phyloP scores from a whole-genome alignment of 2,888 invertebrate species.

The Blera fallax region DNA sequence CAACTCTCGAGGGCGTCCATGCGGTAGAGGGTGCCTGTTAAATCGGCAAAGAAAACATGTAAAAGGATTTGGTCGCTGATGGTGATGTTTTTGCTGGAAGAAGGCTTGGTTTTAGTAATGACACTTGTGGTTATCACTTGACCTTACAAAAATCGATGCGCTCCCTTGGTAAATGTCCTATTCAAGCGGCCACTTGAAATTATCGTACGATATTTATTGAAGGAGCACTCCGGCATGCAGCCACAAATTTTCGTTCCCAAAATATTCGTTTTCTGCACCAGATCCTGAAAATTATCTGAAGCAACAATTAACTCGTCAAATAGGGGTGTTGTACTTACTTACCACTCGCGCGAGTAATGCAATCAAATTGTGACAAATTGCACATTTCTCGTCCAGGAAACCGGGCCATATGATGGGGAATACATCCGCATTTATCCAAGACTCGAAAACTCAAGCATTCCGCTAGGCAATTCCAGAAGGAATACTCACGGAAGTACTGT shows the following conservation, averaged over 20 bases:
- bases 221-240: conserved; percentile 84
- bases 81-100: conserved; percentile 73
- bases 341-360: conserved; percentile 23
- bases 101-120: neutral
- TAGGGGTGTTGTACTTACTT: neutral
- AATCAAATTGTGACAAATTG: conserved; percentile 23
- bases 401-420: conserved; percentile 83
- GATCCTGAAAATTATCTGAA: conserved; percentile 69
- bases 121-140: neutral
- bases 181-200: conserved; percentile 83
- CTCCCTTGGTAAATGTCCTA: conserved; percentile 79
- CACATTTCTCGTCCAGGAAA: neutral
- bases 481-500: conserved; percentile 82
- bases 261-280: conserved; percentile 19
- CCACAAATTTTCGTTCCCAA: conserved; percentile 73
- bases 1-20: conserved; percentile 86
- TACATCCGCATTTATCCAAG: conserved; percentile 83
- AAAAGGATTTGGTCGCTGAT: conserved; percentile 83
- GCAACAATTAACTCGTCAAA: neutral
- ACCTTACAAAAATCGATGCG: conserved; percentile 83
- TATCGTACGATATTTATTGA: conserved; percentile 84
- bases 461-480: conserved; percentile 85
- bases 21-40: conserved; percentile 85
- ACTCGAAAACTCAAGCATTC: conserved; percentile 83
- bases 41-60: conserved; percentile 86